Evolutionary conservation across 1,140 invertebrate species (phyloP).

Genomic region (Leptinotarsa undecemlineata): DNA sequence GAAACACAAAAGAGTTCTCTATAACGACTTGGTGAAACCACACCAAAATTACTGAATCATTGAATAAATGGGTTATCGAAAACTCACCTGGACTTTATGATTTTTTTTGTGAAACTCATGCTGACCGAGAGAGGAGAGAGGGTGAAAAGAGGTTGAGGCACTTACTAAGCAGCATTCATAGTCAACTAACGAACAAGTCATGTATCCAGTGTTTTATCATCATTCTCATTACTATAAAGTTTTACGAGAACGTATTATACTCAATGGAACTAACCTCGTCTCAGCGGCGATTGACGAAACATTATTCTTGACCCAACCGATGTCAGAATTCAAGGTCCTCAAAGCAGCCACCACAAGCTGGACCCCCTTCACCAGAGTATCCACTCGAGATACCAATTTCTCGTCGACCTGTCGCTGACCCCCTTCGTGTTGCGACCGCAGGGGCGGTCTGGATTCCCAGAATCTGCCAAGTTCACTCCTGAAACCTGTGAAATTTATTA

Average conservation of each 20-base stretch:
- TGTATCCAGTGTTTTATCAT: too few relatives aligned
- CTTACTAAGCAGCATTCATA: background rate
- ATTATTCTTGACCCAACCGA: constrained; percentile 28
- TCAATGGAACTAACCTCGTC: constrained; percentile 29
- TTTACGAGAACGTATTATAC: background rate
- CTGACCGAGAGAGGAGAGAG: too few relatives aligned
- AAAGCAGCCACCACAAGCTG: constrained; percentile 30
- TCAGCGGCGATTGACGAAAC: constrained; percentile 10
- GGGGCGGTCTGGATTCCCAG: background rate
- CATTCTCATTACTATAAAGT: background rate
- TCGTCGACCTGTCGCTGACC: background rate
- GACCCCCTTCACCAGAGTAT: constrained; percentile 25
- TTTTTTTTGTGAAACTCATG: too few relatives aligned
- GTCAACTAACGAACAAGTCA: too few relatives aligned
- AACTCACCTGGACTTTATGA: too few relatives aligned
- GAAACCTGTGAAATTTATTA: background rate
- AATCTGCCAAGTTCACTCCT: background rate
- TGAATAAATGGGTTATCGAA: too few relatives aligned
- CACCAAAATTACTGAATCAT: too few relatives aligned
- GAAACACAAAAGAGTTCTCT: too few relatives aligned
- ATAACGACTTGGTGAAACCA: too few relatives aligned
- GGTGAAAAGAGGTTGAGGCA: background rate
- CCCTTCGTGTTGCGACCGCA: background rate
- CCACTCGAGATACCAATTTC: background rate
- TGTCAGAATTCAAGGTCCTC: constrained; percentile 30